Evolutionary conservation across 2,888 invertebrate genomes (phyloP).

Genomic region (Anthophora plumipes): DNA sequence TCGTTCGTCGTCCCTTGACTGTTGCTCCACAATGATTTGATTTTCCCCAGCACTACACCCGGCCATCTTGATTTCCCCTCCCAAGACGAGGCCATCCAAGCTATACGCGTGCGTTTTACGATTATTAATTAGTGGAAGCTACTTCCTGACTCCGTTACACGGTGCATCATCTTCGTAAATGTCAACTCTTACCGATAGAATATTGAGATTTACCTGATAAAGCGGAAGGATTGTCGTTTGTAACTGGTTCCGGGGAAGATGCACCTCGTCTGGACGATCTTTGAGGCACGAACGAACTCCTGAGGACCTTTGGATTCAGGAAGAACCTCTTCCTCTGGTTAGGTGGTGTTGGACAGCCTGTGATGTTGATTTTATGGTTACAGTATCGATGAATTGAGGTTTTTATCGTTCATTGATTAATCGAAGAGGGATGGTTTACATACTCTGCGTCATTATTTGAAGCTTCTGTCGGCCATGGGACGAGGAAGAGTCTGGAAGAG

Average conservation of each 20-base stretch:
- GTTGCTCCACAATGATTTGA: slow-evolving; percentile 94
- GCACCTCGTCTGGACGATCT: slow-evolving; percentile 78
- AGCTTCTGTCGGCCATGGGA: slow-evolving; percentile 78
- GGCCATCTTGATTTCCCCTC: slow-evolving; percentile 88
- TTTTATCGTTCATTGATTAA: background rate
- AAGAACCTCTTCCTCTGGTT: slow-evolving; percentile 92
- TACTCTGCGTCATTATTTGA: slow-evolving; percentile 89
- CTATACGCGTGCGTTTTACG: slow-evolving; percentile 67
- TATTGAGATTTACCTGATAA: slow-evolving; percentile 88
- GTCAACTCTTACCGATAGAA: too few species aligned
- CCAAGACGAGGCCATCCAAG: slow-evolving; percentile 85
- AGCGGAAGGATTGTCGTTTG: slow-evolving; percentile 88
- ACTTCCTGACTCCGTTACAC: background rate
- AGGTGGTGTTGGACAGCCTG: slow-evolving; percentile 92
- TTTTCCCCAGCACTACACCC: slow-evolving; percentile 93
- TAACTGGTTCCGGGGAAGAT: slow-evolving; percentile 80
- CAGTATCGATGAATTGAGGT: background rate
- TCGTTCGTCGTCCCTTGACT: slow-evolving; percentile 90
- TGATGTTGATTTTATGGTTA: background rate
- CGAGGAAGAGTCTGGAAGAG: slow-evolving; percentile 75
- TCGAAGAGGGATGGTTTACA: slow-evolving; percentile 63
- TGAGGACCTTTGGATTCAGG: slow-evolving; percentile 91
- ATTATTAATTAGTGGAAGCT: slow-evolving; percentile 16
- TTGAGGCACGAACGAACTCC: slow-evolving; percentile 89
- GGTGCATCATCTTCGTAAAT: background rate